Base-by-base conservation (phyloP, 2,888 invertebrate species). In the Buathra laborator region DNA sequence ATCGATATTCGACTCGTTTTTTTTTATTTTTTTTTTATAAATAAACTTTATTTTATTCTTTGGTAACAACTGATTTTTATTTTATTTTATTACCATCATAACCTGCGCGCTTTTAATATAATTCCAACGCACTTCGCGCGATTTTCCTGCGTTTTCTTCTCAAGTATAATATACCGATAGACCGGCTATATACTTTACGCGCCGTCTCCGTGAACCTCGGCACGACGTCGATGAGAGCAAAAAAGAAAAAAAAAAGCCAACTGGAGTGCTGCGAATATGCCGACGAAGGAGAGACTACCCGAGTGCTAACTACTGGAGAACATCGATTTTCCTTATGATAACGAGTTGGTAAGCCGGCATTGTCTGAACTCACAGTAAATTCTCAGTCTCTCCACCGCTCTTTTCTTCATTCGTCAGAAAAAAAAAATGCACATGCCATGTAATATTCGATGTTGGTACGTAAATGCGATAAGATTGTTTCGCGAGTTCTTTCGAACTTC, bases 321-420 rank as follows among this genome's bases (percentile, higher is more conserved):
- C 62, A 82, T 82, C 82, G 82, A 82, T 77, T 82, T 82, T 76
- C 48, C 48, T 77, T 77, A 77, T 82, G 82, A 82, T 82, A 82
- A 82, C 37, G 70, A 77, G 62, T 48, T 16, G 32, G 6, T 59
- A 68, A 56, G 46, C 51, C 64, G 32, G 48, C 51, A 48, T 51
- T 29, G 32, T 24, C 48, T 29, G 53, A 24, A 44, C 62, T 64
- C 44, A 14, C 29, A 67, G 32, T 16, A 19, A 66, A n/a, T 66
- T 74, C 48, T 48, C 46, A 6, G 59, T 16, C 19, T 19, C 32
- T 7, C 10, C 19, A 19, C 16, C 12, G 29, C 37, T 66, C 67
- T 43, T 56, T 68, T 56, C 53, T 66, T 53, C 37, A 24, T 53
- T 29, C 14, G 32, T 37, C 56, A 12, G 14, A 10, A 53, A 51